Percentiles rank a stretch among this genome's conserved stretches.
Conservation (phyloP, 2,113 vertebrate species). For the Chinchilla lanigera region DNA sequence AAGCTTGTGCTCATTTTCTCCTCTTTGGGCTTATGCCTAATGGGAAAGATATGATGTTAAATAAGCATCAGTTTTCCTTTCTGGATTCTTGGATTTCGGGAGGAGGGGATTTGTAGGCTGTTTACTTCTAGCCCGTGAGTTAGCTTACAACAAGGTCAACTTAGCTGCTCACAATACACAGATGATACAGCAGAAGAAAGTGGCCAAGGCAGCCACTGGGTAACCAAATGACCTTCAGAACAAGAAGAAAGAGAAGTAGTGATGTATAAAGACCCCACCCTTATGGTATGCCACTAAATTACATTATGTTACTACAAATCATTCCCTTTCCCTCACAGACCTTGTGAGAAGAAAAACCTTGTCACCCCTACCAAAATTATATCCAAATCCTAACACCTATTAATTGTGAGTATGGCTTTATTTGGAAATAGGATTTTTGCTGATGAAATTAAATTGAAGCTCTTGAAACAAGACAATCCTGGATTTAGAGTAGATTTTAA, state of each 20-base stretch:
- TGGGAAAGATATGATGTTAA: not conserved
- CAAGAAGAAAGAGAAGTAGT: not conserved
- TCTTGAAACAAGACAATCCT: not conserved
- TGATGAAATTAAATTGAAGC: not conserved
- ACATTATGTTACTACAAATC: not conserved
- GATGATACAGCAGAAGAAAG: not conserved
- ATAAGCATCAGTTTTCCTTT: not conserved
- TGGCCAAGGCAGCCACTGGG: not conserved
- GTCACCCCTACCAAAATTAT: not conserved
- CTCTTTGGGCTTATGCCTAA: not conserved
- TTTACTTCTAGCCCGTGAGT: not conserved
- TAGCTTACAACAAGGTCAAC: not conserved
- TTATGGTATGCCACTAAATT: not conserved
- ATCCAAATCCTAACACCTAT: not conserved
- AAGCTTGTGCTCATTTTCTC: not conserved
- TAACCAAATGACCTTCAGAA: not conserved
- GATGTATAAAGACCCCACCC: not conserved
- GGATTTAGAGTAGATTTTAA: not conserved
- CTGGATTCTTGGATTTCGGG: not conserved
- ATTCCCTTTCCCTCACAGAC: not conserved
- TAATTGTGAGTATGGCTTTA: not conserved
- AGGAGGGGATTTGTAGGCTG: not conserved
- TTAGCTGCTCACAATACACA: not conserved
- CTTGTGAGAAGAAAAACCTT: not conserved
- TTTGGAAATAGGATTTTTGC: not conserved